These are phyloP conservation scores for Antheraea pernyi DNA, from an alignment of 1,140 invertebrate species.

Conservation along the genomic window DNA sequence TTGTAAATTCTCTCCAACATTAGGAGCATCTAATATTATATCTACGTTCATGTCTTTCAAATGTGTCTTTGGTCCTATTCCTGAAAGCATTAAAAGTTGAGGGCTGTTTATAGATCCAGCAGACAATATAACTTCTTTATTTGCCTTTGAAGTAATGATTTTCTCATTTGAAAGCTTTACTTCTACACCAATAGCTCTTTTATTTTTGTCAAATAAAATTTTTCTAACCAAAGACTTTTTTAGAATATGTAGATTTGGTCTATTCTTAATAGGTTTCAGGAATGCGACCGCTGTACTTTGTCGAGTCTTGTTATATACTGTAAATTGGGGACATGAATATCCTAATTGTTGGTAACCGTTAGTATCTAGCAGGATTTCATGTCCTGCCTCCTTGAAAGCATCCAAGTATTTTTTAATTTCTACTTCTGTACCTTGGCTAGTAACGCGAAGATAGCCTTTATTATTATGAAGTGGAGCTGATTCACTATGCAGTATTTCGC, in stretches of 20 bases:
- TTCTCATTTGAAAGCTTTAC: constrained; percentile 59
- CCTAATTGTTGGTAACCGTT: constrained; percentile 15
- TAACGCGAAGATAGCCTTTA: constrained; percentile 1
- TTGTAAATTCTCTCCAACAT: constrained; percentile 85
- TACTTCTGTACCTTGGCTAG: constrained; percentile 63
- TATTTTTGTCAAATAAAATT: constrained; percentile 83
- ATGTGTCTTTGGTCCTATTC: constrained; percentile 54
- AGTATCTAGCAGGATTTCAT: constrained; percentile 65
- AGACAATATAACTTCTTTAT: constrained; percentile 76
- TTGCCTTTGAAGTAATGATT: constrained; percentile 31
- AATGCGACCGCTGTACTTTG: constrained; percentile 93
- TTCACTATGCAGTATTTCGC: constrained; percentile 81
- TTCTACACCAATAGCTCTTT: constrained; percentile 64
- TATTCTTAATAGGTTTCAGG: constrained; percentile 84
- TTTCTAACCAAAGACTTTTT: constrained; percentile 86
- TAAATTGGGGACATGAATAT: background rate
- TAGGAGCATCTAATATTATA: constrained; percentile 78
- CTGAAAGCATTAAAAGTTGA: constrained; percentile 61
- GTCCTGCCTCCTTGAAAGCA: constrained; percentile 90
- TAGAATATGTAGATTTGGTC: constrained; percentile 87
- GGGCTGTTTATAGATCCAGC: constrained; percentile 75
- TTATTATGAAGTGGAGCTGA: background rate
- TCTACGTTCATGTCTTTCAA: constrained; percentile 59
- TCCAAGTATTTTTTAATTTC: constrained; percentile 81
- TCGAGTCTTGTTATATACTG: constrained; percentile 85